Evolutionary conservation across 1,140 invertebrate species (phyloP).

Genomic region (Brachionus rubens): DNA sequence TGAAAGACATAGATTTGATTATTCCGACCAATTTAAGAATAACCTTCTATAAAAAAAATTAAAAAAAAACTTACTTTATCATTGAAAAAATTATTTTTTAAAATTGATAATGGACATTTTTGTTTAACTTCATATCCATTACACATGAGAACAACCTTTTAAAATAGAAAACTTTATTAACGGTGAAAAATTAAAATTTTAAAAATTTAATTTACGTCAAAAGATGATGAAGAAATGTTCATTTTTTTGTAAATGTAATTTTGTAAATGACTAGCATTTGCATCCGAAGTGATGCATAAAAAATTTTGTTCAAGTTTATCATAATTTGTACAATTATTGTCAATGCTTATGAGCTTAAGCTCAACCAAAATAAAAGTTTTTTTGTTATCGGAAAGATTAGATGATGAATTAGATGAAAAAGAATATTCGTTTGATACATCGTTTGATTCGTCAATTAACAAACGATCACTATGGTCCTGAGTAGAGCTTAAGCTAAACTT

Average conservation of each 20-base stretch:
- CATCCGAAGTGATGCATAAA: conserved; percentile 6
- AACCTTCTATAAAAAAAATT: too few relatives aligned
- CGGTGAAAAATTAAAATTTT: not conserved
- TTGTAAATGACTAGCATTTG: conserved; percentile 23
- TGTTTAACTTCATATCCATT: conserved; percentile 42
- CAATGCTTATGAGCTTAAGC: conserved; percentile 21
- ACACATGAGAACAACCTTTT: conserved; percentile 27
- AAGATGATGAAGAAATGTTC: not conserved
- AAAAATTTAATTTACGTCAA: conserved; percentile 6
- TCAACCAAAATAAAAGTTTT: not conserved
- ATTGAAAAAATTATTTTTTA: conserved; percentile 16
- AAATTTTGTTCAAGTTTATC: conserved; percentile 10
- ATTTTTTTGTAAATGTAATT: conserved; percentile 18
- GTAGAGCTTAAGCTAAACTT: not conserved
- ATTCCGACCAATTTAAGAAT: too few relatives aligned
- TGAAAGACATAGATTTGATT: too few relatives aligned
- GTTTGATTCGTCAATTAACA: not conserved
- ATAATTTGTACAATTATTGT: not conserved
- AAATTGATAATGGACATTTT: conserved; percentile 12
- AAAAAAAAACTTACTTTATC: conserved; percentile 11
- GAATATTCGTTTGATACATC: not conserved
- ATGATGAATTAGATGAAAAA: not conserved
- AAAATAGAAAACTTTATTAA: not conserved
- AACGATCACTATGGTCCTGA: not conserved
- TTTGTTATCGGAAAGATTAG: not conserved